Base-by-base conservation (phyloP, 2,797 vertebrate genomes). In the Percopsis omiscomaycus region DNA sequence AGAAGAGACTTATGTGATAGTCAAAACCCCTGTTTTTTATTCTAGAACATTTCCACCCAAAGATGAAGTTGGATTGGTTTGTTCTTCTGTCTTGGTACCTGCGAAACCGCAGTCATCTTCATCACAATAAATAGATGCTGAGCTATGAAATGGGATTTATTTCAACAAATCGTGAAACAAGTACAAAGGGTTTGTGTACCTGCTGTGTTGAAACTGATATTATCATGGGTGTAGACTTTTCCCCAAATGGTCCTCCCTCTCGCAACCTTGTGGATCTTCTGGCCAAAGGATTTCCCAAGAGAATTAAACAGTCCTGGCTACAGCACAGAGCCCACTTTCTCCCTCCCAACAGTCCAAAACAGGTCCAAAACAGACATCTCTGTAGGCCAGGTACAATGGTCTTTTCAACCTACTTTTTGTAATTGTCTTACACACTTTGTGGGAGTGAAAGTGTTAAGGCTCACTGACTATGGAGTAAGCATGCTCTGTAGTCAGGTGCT, bases 211-310 rank as follows among this genome's bases (percentile, higher is more conserved):
- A 63, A 73, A 62, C 59, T 59, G 46, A 64, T 51, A 70, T 68
- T 58, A 74, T 75, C 37, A 66, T 55, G 60, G 71, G 61, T 77
- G 55, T 65, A 65, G 73, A 48, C 49, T 13, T 61, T 27, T 13
- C 45, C 68, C 51, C 30, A 16, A 32, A 42, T 37, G 68, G 74
- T 68, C 76, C 79, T 54, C 78, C 69, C 77, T 84, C 83, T 91
- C 84, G 71, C 79, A 84, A 85, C 84, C 78, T 84, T 89, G 90
- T 92, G 92, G 92, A 92, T 86, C 86, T 89, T 89, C 84, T 53
- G 48, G 82, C 80, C 86, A 76, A 73, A 74, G 84, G 60, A 82
- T 81, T 42, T 42, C 2, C 78, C 69, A 74, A 68, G 66, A 86
- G 84, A 75, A 86, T 84, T 85, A 80, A 81, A 77, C 84, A 92